Evolutionary conservation across 2,888 invertebrate species (phyloP), one percentile per base, ranked within the genome.

Genomic region (Ichneumoninae sp.): DNA sequence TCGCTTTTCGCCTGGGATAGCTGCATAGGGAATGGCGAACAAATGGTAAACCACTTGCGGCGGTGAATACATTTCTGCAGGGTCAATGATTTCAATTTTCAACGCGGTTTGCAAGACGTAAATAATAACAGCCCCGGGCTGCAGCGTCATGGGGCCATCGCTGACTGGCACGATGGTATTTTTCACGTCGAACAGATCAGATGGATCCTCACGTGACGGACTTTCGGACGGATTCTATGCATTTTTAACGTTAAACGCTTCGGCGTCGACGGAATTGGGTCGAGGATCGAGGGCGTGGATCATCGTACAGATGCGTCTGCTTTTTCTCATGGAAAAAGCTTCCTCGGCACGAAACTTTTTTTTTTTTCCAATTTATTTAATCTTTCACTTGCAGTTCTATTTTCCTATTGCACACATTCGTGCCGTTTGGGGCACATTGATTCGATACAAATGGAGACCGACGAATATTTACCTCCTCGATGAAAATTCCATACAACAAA

Each of bases 51-150:
- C 74, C 69, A 66, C 69, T 44, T 62, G 74, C 52, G 74, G 74
- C 60, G 74, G 69, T 79, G 79, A 83, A 83, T 83, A 52, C 74
- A 79, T 75, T 83, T 74, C 62, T 78, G 74, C 62, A 66, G 79
- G 82, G 79, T 83, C 82, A 82, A 78, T 62, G 82, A 82, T 82
- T 82, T 82, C 82, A 82, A 82, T 78, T 82, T 82, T 82, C 78
- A 62, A 82, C 78, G 78, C 30, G 68, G 82, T 82, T 82, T 78
- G 72, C 82, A 78, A 82, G 72, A 78, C 78, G 69, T 69, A 78
- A 78, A 82, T 82, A 82, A 82, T 72, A 82, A 62, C 66, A 52
- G 70, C 60, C 10, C 66, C n/a, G 22, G 22, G 19, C n/a, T 30
- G 3, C 10, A 66, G 8, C 40, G 66, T 19, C n/a, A 40, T n/a